Evolutionary conservation across 2,113 vertebrate species (phyloP), one percentile per base, ranked within the genome.

Genomic region (Oriolus oriolus): DNA sequence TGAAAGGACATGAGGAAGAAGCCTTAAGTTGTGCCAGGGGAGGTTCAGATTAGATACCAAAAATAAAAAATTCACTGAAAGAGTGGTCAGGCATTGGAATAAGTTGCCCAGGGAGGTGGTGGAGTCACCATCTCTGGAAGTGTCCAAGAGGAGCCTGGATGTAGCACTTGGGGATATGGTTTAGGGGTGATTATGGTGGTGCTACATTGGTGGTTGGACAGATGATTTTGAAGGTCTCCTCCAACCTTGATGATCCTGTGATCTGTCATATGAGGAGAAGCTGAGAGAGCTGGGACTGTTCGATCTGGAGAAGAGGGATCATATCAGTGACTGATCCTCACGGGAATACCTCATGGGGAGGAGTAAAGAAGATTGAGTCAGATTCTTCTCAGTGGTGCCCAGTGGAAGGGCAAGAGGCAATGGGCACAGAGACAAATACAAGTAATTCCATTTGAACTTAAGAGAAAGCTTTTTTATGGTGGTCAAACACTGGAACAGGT

Each of bases 121-220:
- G 13, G 31, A 65, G 33, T 59, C 33, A 52, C 19, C 33, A 28
- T 20, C 23, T 52, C 68, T 45, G 52, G 27, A 52, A 66, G 28
- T 24, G 7, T 45, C 33, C 23, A 59, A 28, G 11, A 37, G 14
- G 16, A 52, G 10, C 13, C 44, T 50, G 22, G 35, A 88, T 88
- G 23, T 59, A 37, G 42, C 52, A 52, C 19, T 11, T 52, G 23
- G 44, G 52, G 27, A 65, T 66, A 65, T 24, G 8, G 33, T 52
- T 44, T 45, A 52, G 37, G 18, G 15, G 60, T 59, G 60, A 59
- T 42, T 52, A 39, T 52, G 44, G 37, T 24, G 33, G 10, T 50
- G 52, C 22, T 33, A 27, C 17, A 33, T 0, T 50, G 59, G 39
- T 0, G 1, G 22, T 5, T 59, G 77, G 27, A 81, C 33, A 44